These are phyloP conservation scores for Dryadula phaetusa DNA, from an alignment of 2,888 invertebrate species.

Conservation along the genomic window DNA sequence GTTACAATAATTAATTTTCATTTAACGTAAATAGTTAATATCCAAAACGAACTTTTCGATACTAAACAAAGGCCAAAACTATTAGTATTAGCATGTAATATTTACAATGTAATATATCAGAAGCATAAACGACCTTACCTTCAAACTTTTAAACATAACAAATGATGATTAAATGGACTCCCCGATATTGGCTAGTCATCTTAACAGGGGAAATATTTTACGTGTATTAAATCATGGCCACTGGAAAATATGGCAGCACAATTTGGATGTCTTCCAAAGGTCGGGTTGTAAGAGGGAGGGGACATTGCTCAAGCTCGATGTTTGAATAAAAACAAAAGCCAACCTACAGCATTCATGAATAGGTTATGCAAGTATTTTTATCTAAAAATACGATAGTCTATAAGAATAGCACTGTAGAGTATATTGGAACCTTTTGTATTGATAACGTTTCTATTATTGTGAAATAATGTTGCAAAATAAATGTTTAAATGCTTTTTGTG, in stretches of 20 bases:
- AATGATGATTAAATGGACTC: slow-evolving; percentile 45
- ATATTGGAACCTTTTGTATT: slow-evolving; percentile 10
- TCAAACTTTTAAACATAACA: slow-evolving; percentile 34
- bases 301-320: slow-evolving; percentile 46
- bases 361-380: slow-evolving; percentile 36
- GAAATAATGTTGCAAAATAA: background rate
- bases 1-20: too few species aligned
- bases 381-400: slow-evolving; percentile 24
- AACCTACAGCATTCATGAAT: slow-evolving; percentile 43
- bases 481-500: background rate
- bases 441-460: background rate
- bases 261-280: slow-evolving; percentile 49
- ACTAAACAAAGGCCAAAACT: slow-evolving; percentile 1
- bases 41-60: background rate
- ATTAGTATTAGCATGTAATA: slow-evolving; percentile 5
- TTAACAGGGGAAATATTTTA: slow-evolving; percentile 47
- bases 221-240: slow-evolving; percentile 46
- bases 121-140: slow-evolving; percentile 22
- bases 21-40: background rate
- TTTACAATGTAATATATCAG: slow-evolving; percentile 20
- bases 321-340: slow-evolving; percentile 49
- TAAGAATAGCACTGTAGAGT: slow-evolving; percentile 22
- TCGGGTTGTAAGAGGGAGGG: slow-evolving; percentile 45
- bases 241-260: slow-evolving; percentile 48
- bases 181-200: slow-evolving; percentile 46